phyloP scores from a whole-genome alignment of 2,888 invertebrate genomes.

The Pristionchus maxplancki region DNA sequence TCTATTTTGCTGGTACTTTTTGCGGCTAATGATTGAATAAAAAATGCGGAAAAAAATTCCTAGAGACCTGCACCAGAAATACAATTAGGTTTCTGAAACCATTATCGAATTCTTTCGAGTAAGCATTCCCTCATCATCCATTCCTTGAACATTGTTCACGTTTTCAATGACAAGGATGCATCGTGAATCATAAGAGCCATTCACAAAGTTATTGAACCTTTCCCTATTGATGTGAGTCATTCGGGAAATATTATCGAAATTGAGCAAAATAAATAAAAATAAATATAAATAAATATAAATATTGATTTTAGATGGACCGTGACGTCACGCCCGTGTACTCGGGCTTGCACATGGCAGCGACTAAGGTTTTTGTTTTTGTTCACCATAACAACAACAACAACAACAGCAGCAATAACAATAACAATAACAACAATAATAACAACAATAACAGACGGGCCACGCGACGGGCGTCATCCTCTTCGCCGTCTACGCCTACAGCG shows the following conservation, averaged over 20 bases:
- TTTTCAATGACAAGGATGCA: too few species aligned
- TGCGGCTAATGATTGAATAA: too few species aligned
- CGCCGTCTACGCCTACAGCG: conserved; percentile 32
- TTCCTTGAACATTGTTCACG: too few species aligned
- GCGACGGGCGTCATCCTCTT: background rate
- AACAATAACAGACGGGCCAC: conserved; percentile 12
- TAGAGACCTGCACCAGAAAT: background rate
- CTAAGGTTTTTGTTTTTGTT: background rate
- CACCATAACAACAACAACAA: background rate
- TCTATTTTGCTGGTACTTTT: too few species aligned
- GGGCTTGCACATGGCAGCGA: background rate
- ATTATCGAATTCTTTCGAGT: too few species aligned
- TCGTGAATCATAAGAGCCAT: background rate
- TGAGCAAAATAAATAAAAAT: background rate
- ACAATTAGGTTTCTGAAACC: too few species aligned
- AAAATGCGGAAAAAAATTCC: background rate
- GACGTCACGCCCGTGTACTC: background rate
- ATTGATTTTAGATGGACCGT: background rate
- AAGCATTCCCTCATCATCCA: too few species aligned
- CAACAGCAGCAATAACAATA: background rate
- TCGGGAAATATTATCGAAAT: background rate
- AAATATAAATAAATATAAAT: background rate
- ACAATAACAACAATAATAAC: background rate
- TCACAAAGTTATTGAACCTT: background rate
- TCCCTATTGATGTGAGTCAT: background rate